phyloP scores from a whole-genome alignment of 1,140 invertebrate genomes.

The Helicoverpa armigera region DNA sequence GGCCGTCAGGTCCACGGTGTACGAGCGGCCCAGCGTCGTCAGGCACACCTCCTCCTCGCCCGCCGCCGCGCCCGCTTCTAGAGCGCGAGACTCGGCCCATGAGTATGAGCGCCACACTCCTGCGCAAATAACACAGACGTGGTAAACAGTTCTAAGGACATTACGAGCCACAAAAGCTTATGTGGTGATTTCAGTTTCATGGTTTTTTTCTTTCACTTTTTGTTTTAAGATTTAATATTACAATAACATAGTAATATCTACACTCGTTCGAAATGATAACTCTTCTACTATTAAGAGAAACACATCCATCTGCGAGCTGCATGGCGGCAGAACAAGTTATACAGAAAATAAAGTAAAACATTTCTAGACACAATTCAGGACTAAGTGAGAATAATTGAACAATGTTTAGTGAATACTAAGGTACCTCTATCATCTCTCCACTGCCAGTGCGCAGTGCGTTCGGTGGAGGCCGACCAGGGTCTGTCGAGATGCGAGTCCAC shows the following conservation, averaged over 20 bases:
- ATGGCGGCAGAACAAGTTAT: too few relatives aligned
- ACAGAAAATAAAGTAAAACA: background rate
- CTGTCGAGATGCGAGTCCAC: conserved; percentile 95
- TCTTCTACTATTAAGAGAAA: too few relatives aligned
- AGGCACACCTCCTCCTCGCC: conserved; percentile 98
- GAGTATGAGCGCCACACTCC: conserved; percentile 89
- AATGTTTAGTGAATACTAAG: background rate
- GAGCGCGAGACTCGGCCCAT: conserved; percentile 89
- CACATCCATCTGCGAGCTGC: too few relatives aligned
- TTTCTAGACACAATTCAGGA: background rate
- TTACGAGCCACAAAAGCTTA: too few relatives aligned
- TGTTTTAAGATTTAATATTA: too few relatives aligned
- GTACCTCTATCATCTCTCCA: conserved; percentile 98
- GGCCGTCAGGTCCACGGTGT: conserved; percentile 98
- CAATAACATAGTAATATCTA: too few relatives aligned
- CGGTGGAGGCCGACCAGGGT: conserved; percentile 90
- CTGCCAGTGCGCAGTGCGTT: conserved; percentile 97
- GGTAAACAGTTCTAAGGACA: too few relatives aligned
- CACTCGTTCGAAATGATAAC: too few relatives aligned
- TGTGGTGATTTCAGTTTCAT: too few relatives aligned
- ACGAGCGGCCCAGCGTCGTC: conserved; percentile 95
- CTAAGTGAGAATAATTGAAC: too few relatives aligned
- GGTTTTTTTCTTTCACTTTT: too few relatives aligned
- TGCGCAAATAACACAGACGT: conserved; percentile 54
- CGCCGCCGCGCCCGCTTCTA: conserved; percentile 95